These are phyloP conservation scores for Lytechinus pictus DNA, from an alignment of 35 echinoderm and acorn worm genomes.

Conservation along the genomic window DNA sequence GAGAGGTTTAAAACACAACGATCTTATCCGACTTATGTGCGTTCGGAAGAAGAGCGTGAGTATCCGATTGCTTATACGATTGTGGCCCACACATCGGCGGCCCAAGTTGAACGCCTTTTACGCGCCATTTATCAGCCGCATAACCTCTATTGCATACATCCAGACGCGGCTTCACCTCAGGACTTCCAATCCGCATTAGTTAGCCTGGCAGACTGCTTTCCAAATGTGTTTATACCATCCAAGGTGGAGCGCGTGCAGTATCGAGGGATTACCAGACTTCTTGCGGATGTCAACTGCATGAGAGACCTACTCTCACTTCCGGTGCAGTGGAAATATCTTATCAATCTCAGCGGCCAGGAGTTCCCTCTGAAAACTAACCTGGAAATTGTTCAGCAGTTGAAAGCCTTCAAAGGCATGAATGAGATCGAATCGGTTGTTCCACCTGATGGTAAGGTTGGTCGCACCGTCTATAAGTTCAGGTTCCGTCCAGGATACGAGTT, in stretches of 20 bases:
- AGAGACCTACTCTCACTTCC: constrained; percentile 45
- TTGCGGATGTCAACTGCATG: constrained; percentile 70
- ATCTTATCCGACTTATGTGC: constrained; percentile 41
- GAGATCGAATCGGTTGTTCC: constrained; percentile 28
- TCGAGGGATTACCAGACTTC: constrained; percentile 35
- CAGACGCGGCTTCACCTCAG: constrained; percentile 42
- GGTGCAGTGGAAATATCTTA: constrained; percentile 55
- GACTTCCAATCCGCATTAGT: constrained; percentile 31
- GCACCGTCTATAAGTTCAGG: background rate
- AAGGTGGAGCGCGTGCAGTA: constrained; percentile 56
- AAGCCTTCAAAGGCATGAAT: constrained; percentile 48
- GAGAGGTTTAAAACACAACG: constrained; percentile 25
- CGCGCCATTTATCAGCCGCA: constrained; percentile 67
- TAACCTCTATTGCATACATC: constrained; percentile 69
- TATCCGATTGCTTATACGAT: constrained; percentile 73
- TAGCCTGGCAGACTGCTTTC: constrained; percentile 53
- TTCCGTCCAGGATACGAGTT: background rate
- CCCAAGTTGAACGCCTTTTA: constrained; percentile 62
- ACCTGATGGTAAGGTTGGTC: background rate
- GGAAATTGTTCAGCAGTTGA: constrained; percentile 66
- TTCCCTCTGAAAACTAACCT: constrained; percentile 82
- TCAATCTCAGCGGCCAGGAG: constrained; percentile 65
- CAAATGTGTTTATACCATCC: constrained; percentile 63
- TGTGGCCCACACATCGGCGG: constrained; percentile 46
- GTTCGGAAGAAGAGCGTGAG: constrained; percentile 51